Evolutionary conservation across 2,797 vertebrate species (phyloP).

Genomic region (Acipenser transmontanus): DNA sequence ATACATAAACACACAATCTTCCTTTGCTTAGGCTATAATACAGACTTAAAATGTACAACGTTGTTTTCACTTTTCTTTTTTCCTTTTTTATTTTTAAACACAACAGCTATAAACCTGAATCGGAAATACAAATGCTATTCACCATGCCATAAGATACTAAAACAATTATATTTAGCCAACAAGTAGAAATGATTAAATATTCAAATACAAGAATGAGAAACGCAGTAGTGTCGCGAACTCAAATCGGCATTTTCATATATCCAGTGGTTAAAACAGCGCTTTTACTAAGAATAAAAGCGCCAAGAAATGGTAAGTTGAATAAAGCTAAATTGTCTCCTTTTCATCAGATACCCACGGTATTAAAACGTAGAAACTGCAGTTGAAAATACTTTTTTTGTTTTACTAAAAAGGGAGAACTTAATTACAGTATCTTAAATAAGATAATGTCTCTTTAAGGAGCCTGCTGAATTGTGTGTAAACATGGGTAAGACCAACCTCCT

Average conservation of each 20-base stretch:
- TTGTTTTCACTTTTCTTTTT: slow-evolving; percentile 82
- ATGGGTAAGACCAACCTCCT: slow-evolving; percentile 81
- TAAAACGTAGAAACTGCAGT: slow-evolving; percentile 53
- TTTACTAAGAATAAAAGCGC: slow-evolving; percentile 80
- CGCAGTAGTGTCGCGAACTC: slow-evolving; percentile 96
- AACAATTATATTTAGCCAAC: slow-evolving; percentile 99
- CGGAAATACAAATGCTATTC: slow-evolving; percentile 98
- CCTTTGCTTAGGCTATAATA: slow-evolving; percentile 87
- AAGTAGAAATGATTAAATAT: slow-evolving; percentile 99
- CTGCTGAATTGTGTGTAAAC: slow-evolving; percentile 98
- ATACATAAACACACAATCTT: slow-evolving; percentile 99
- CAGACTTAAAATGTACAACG: slow-evolving; percentile 99
- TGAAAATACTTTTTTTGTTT: slow-evolving; percentile 46
- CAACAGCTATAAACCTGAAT: slow-evolving; percentile 99
- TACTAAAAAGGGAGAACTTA: no score
- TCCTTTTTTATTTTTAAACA: slow-evolving; percentile 81
- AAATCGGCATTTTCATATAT: slow-evolving; percentile 87
- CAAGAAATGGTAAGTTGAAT: slow-evolving; percentile 79
- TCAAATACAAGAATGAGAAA: slow-evolving; percentile 99
- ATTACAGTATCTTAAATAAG: slow-evolving; percentile 59
- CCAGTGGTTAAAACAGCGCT: slow-evolving; percentile 90
- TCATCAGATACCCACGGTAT: slow-evolving; percentile 53
- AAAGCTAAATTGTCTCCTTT: slow-evolving; percentile 97
- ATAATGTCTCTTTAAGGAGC: slow-evolving; percentile 94
- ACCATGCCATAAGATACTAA: slow-evolving; percentile 99